phyloP scores from a whole-genome alignment of 2,113 vertebrate genomes.

The Lepisosteus osseus region DNA sequence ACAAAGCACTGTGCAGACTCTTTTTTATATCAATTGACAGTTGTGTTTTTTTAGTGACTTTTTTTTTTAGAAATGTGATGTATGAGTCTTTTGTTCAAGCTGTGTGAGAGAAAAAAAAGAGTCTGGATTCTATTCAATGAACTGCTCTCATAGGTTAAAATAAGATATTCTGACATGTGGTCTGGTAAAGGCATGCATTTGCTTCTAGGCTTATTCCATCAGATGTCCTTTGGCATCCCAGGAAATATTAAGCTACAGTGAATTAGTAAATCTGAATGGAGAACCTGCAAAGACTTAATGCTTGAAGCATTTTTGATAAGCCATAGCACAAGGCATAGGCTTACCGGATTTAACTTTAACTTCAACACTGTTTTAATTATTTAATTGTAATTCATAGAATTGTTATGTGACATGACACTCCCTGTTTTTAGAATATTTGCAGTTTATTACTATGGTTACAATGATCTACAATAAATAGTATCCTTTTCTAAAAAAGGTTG shows the following conservation, averaged over 20 bases:
- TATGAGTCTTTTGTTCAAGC: slow-evolving; percentile 5
- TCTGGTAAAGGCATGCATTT: slow-evolving; percentile 11
- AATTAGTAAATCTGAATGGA: slow-evolving; percentile 14
- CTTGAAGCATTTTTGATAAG: slow-evolving; percentile 15
- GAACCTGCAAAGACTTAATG: not conserved
- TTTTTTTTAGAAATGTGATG: not conserved
- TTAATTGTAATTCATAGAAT: not conserved
- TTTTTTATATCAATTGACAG: too few relatives aligned
- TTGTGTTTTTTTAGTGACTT: too few relatives aligned
- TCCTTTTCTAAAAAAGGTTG: not conserved
- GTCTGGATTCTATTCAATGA: not conserved
- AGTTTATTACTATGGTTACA: slow-evolving; percentile 18
- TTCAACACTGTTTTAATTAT: not conserved
- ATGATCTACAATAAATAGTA: slow-evolving; percentile 12
- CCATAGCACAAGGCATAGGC: not conserved
- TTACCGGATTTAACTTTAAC: slow-evolving; percentile 12
- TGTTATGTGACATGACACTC: slow-evolving; percentile 1
- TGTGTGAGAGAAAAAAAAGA: slow-evolving; percentile 6
- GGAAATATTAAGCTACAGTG: slow-evolving; percentile 16
- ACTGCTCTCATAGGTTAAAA: slow-evolving; percentile 8
- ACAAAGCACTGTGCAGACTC: too few relatives aligned
- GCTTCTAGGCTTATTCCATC: slow-evolving; percentile 7
- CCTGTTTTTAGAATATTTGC: not conserved
- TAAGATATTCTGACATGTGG: slow-evolving; percentile 11
- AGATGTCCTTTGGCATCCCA: slow-evolving; percentile 8